Base-by-base conservation (phyloP, 2,797 vertebrate species). In the Epinephelus awoara region DNA sequence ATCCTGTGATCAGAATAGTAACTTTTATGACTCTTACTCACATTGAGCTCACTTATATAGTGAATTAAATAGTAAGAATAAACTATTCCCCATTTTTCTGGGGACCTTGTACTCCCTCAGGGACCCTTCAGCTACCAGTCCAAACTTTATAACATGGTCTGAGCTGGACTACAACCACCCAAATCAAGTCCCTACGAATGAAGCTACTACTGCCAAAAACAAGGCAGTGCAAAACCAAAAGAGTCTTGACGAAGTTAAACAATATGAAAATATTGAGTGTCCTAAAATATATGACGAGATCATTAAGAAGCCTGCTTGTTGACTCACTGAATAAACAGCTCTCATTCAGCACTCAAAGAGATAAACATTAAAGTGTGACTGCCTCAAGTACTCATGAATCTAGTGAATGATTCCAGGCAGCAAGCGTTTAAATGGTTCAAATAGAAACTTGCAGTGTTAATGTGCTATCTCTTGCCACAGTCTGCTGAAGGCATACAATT, bases 341-440 rank as follows among this genome's bases (percentile, higher is more conserved):
- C 8, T 61, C 54, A 42, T 18, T n/a, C n/a, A 52, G 47, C 27
- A 44, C 15, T 71, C 3, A 34, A 64, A 62, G 5, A 49, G 23
- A 25, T 34, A 52, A 10, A 52, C 5, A 27, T 15, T 38, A 38
- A 76, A 47, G 4, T 23, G 14, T 40, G 10, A 58, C 12, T 23
- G 2, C 42, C 9, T 17, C 19, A 27, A 47, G 23, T 54, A 25
- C 44, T 58, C 50, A n/a, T 69, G 66, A 58, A 46, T 65, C 13
- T 2, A 12, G 18, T 21, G 23, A 21, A 11, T 67, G 57, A 70
- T 66, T 77, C 46, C 66, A 68, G 71, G 61, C 71, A 67, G 56
- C 66, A 62, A 15, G 57, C 11, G 4, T 27, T 72, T 52, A 46
- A 77, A 70, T 23, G 46, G 34, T 23, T 63, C 56, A 21, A 71